A percentile compares a stretch with the other conserved stretches of the same genome.
Evolutionary conservation across 1,140 invertebrate genomes (phyloP).

Genomic region (Achatina immaculata): DNA sequence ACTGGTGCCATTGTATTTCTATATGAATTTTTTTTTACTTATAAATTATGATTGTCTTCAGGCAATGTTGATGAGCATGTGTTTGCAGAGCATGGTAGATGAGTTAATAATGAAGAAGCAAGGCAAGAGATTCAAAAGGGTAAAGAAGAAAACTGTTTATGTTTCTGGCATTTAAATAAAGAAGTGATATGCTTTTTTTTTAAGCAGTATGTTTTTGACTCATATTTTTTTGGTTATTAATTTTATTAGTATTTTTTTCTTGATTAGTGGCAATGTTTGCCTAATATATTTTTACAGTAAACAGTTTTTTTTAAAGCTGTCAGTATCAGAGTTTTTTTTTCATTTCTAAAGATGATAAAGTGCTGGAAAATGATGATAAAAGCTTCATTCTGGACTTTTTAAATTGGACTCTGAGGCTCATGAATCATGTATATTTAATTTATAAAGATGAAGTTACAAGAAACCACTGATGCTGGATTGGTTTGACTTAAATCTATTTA

Average conservation of each 20-base stretch:
- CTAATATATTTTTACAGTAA: too few species aligned
- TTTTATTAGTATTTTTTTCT: background rate
- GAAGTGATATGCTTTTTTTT: background rate
- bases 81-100: slow-evolving; percentile 93
- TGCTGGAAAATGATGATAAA: too few species aligned
- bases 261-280: background rate
- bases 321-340: too few species aligned
- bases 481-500: too few species aligned
- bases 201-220: background rate
- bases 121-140: slow-evolving; percentile 71
- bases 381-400: too few species aligned
- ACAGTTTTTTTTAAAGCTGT: too few species aligned
- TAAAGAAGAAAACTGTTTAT: slow-evolving; percentile 37
- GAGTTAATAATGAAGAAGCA: slow-evolving; percentile 88
- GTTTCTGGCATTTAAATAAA: background rate
- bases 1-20: background rate
- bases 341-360: too few species aligned
- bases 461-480: too few species aligned
- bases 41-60: slow-evolving; percentile 45
- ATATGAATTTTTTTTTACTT: background rate
- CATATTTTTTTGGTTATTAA: background rate
- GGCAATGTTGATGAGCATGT: slow-evolving; percentile 94
- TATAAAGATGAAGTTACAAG: too few species aligned
- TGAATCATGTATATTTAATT: too few species aligned
- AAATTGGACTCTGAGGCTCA: too few species aligned